Conservation (phyloP, 2,113 vertebrate species). For the Oostethus manadensis region DNA sequence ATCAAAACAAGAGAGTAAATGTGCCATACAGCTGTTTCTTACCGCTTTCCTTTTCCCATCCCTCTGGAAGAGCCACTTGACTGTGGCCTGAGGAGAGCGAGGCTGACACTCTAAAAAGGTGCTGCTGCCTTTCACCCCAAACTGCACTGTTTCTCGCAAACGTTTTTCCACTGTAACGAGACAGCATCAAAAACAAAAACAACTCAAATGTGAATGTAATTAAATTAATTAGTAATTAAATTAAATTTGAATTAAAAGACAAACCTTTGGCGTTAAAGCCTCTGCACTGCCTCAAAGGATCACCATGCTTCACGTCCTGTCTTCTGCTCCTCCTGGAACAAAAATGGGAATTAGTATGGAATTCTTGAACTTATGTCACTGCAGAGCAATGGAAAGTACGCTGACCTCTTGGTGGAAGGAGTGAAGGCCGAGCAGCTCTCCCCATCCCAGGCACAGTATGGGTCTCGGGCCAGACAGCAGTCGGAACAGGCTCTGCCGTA, state of each 20-base stretch:
- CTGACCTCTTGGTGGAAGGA: slow-evolving; percentile 73
- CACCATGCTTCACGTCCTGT: slow-evolving; percentile 89
- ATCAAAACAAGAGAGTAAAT: too few species aligned
- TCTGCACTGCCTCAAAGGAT: slow-evolving; percentile 90
- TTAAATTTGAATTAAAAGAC: slow-evolving; percentile 4
- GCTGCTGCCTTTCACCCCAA: slow-evolving; percentile 79
- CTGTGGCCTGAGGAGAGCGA: slow-evolving; percentile 74
- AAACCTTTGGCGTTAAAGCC: slow-evolving; percentile 92
- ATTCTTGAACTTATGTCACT: neutral
- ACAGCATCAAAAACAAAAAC: neutral
- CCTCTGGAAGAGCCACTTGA: slow-evolving; percentile 79
- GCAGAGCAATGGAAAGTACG: neutral
- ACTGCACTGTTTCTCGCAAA: slow-evolving; percentile 76
- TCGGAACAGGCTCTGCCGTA: slow-evolving; percentile 81
- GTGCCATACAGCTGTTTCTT: slow-evolving; percentile 23
- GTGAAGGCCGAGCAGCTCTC: slow-evolving; percentile 78
- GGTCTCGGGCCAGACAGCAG: slow-evolving; percentile 82
- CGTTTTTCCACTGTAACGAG: slow-evolving; percentile 73
- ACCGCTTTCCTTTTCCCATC: slow-evolving; percentile 75
- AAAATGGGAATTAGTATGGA: neutral
- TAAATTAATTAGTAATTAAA: too few species aligned
- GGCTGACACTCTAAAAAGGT: slow-evolving; percentile 80
- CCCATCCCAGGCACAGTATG: slow-evolving; percentile 83
- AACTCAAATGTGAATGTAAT: neutral
- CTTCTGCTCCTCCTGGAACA: slow-evolving; percentile 85